phyloP scores from a whole-genome alignment of 2,797 vertebrate genomes.

The Pangasius macronema region DNA sequence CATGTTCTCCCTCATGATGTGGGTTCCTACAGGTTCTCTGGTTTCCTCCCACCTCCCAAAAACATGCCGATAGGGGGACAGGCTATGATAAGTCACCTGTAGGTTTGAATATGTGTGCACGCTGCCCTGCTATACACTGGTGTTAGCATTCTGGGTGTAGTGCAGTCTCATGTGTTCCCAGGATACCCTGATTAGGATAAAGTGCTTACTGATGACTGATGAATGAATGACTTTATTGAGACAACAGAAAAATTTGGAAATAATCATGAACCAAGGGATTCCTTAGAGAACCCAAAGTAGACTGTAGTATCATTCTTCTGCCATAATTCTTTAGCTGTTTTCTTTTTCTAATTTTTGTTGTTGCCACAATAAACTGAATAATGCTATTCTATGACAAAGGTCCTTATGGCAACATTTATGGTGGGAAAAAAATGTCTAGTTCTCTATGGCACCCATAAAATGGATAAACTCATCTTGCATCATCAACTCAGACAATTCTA shows the following conservation, averaged over 20 bases:
- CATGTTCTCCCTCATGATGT: neutral
- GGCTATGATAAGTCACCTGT: neutral
- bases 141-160: neutral
- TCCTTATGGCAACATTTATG: neutral
- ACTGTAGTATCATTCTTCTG: neutral
- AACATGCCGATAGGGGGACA: neutral
- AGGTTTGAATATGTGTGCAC: neutral
- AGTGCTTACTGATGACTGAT: neutral
- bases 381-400: neutral
- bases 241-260: neutral
- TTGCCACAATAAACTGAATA: neutral
- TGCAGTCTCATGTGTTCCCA: neutral
- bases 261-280: neutral
- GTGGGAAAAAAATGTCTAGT: neutral
- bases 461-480: neutral
- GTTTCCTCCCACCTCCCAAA: neutral
- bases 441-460: neutral
- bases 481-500: neutral
- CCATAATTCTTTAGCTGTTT: neutral
- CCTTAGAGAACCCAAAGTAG: neutral
- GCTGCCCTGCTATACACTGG: neutral
- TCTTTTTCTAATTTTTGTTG: neutral
- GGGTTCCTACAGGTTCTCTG: neutral
- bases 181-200: neutral
- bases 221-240: neutral